Evolutionary conservation across 2,113 vertebrate species (phyloP).

Genomic region (Oreochromis aureus): DNA sequence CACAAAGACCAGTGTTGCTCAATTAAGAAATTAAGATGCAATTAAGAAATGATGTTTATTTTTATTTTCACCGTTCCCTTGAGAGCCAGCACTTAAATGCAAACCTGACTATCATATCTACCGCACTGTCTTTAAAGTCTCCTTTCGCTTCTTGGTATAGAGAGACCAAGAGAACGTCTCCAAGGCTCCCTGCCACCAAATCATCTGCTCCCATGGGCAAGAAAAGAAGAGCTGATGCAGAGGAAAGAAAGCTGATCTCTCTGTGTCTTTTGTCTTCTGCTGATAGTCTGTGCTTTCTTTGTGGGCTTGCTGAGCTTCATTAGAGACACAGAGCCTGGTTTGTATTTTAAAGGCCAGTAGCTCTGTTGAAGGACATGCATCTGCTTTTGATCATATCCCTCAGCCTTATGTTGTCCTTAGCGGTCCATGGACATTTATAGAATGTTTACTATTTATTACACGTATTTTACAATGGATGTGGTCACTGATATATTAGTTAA

Average conservation of each 20-base stretch:
- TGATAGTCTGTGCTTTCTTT: background rate
- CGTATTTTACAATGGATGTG: background rate
- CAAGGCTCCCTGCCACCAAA: background rate
- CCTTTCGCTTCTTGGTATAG: background rate
- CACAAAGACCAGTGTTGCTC: background rate
- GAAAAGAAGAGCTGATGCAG: background rate
- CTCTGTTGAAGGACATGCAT: slow-evolving; percentile 9
- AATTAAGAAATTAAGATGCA: background rate
- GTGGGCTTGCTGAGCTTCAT: background rate
- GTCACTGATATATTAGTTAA: background rate
- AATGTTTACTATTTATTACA: background rate
- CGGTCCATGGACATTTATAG: background rate
- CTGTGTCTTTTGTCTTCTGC: background rate
- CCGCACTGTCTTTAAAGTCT: background rate
- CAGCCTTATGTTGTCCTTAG: background rate
- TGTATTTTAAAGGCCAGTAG: background rate
- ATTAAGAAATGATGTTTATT: background rate
- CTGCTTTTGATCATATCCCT: slow-evolving; percentile 25
- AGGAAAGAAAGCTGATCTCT: background rate
- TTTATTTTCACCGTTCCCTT: background rate
- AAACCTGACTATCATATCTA: background rate
- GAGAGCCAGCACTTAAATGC: background rate
- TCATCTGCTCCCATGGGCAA: background rate
- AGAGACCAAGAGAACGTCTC: background rate
- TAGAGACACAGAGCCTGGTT: background rate